Evolutionary conservation across 2,888 invertebrate species (phyloP).

Genomic region (Osmoderma eremita): DNA sequence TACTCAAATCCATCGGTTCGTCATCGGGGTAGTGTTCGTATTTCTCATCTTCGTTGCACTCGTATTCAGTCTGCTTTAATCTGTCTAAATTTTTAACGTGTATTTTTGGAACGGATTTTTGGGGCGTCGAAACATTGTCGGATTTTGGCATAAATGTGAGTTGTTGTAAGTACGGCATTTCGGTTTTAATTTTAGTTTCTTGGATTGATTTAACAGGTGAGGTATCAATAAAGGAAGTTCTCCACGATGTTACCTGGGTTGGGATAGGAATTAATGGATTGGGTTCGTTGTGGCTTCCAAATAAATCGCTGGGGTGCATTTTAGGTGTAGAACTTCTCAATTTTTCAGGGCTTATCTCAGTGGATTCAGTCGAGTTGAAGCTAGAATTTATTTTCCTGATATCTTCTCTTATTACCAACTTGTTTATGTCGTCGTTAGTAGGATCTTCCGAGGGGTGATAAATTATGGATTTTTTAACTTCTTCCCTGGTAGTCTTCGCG

Average conservation of each 20-base stretch:
- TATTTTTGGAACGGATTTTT: slow-evolving; percentile 54
- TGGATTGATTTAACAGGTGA: slow-evolving; percentile 46
- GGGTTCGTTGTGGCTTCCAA: slow-evolving; percentile 38
- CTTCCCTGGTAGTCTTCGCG: slow-evolving; percentile 84
- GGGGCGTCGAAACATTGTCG: slow-evolving; percentile 52
- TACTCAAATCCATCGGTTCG: slow-evolving; percentile 70
- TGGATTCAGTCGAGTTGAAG: slow-evolving; percentile 40
- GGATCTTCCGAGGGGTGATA: slow-evolving; percentile 89
- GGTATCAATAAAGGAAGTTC: slow-evolving; percentile 43
- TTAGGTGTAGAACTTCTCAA: slow-evolving; percentile 58
- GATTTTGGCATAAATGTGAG: slow-evolving; percentile 53
- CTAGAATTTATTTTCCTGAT: slow-evolving; percentile 60
- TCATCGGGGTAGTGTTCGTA: slow-evolving; percentile 57
- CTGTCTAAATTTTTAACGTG: slow-evolving; percentile 71
- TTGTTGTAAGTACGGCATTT: slow-evolving; percentile 47
- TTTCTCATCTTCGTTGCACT: slow-evolving; percentile 64
- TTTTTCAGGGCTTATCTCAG: slow-evolving; percentile 53
- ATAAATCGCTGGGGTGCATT: slow-evolving; percentile 32
- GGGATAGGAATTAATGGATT: slow-evolving; percentile 40
- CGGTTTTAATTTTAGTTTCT: slow-evolving; percentile 52
- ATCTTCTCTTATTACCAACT: slow-evolving; percentile 66
- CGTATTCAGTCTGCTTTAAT: slow-evolving; percentile 67
- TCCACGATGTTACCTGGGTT: slow-evolving; percentile 48
- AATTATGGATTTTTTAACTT: slow-evolving; percentile 87
- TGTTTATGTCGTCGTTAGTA: slow-evolving; percentile 76